Percentiles rank a stretch among this genome's conserved stretches.
phyloP scores from a whole-genome alignment of 1,140 invertebrate species.

The Leptinotarsa undecemlineata region DNA sequence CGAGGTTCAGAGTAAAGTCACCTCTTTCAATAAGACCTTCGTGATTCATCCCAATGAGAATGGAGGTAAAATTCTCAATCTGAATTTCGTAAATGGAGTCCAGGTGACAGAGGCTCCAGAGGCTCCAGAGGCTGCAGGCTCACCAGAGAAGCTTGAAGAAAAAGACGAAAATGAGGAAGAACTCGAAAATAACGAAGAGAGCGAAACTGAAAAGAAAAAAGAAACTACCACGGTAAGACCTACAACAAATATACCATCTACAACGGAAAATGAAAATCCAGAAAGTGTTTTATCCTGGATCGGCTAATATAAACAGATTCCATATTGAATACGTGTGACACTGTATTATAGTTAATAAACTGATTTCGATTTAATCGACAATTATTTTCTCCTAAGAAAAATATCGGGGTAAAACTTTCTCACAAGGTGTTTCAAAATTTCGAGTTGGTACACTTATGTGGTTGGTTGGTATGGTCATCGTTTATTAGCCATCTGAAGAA shows the following conservation, averaged over 20 bases:
- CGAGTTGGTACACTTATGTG: too few species aligned
- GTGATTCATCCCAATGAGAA: conserved; percentile 14
- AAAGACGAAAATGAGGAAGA: not conserved
- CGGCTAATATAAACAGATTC: not conserved
- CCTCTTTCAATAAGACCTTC: conserved; percentile 23
- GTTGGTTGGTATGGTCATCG: too few species aligned
- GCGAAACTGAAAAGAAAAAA: not conserved
- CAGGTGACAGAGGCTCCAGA: conserved; percentile 14
- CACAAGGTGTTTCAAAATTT: too few species aligned
- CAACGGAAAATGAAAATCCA: conserved; percentile 21
- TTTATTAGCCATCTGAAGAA: too few species aligned
- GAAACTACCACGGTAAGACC: conserved; percentile 4
- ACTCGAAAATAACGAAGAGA: too few species aligned
- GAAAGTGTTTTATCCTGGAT: not conserved
- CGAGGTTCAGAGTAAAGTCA: conserved; percentile 4
- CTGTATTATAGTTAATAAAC: conserved; percentile 2
- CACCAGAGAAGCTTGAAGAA: not conserved
- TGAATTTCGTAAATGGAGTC: conserved; percentile 23
- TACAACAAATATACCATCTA: not conserved
- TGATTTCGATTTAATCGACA: not conserved
- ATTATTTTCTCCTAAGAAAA: too few species aligned
- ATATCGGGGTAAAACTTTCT: too few species aligned
- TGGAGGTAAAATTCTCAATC: conserved; percentile 2
- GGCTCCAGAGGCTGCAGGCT: not conserved
- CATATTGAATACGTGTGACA: not conserved